Conservation (phyloP, 2,888 invertebrate genomes). For the Exephanes ischioxanthus region DNA sequence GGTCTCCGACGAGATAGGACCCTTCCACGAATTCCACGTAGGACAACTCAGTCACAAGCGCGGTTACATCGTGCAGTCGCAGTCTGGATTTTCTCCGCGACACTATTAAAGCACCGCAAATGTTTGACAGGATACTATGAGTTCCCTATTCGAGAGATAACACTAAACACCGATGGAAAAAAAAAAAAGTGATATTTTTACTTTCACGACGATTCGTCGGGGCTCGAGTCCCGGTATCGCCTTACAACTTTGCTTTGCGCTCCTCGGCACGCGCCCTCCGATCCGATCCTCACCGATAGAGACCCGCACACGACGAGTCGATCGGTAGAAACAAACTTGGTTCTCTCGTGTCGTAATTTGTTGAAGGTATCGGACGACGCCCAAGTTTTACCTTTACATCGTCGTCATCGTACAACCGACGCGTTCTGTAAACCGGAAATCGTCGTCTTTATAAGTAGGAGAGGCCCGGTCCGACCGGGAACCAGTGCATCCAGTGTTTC, state of each 20-base stretch:
- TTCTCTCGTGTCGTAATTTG: constrained; percentile 56
- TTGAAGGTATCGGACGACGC: constrained; percentile 68
- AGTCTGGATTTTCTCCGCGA: constrained; percentile 60
- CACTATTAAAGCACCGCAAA: constrained; percentile 78
- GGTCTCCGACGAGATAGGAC: not conserved
- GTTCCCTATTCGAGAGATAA: constrained; percentile 66
- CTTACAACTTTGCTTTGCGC: constrained; percentile 32
- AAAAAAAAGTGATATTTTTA: constrained; percentile 49
- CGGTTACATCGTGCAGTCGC: not conserved
- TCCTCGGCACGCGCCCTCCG: constrained; percentile 48
- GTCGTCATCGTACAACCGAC: constrained; percentile 72
- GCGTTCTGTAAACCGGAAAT: constrained; percentile 66
- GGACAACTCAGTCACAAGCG: not conserved
- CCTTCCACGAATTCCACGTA: constrained; percentile 49
- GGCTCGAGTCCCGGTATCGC: constrained; percentile 24
- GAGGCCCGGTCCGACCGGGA: constrained; percentile 27
- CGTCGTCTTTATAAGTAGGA: constrained; percentile 74
- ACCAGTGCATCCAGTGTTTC: constrained; percentile 41
- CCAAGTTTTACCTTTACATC: constrained; percentile 73
- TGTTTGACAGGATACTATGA: constrained; percentile 81
- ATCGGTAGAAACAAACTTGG: constrained; percentile 55
- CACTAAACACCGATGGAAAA: constrained; percentile 34
- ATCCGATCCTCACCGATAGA: constrained; percentile 42
- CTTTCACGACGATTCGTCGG: constrained; percentile 55
- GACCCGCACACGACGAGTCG: constrained; percentile 10